Conservation (phyloP, 2,888 invertebrate species). For the Tenthredo notha region DNA sequence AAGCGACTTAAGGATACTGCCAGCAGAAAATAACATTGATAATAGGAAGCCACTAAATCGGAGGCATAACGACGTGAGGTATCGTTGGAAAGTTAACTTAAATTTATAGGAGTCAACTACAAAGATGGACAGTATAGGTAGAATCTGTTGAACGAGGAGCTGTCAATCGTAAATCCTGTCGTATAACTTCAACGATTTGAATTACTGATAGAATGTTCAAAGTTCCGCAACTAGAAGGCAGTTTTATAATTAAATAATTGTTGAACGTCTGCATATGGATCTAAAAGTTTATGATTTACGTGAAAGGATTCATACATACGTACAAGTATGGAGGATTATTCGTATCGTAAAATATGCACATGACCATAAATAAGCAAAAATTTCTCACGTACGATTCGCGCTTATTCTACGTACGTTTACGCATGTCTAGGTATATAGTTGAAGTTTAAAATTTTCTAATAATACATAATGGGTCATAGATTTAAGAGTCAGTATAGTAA, state of each 20-base stretch:
- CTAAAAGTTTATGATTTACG: slow-evolving; percentile 2
- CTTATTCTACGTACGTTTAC: not conserved
- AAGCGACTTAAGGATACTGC: not conserved
- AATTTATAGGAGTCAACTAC: slow-evolving; percentile 39
- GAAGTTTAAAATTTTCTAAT: slow-evolving; percentile 29
- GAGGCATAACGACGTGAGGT: slow-evolving; percentile 23
- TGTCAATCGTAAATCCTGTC: slow-evolving; percentile 45
- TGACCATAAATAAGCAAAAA: not conserved
- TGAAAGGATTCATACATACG: not conserved
- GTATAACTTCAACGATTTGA: slow-evolving; percentile 28
- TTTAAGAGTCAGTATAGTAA: slow-evolving; percentile 4
- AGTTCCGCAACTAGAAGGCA: not conserved
- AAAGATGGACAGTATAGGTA: slow-evolving; percentile 36
- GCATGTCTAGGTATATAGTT: not conserved
- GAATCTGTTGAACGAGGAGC: not conserved
- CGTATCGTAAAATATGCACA: not conserved
- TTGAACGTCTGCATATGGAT: not conserved
- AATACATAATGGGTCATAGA: not conserved
- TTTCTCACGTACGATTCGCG: not conserved
- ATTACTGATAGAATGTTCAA: slow-evolving; percentile 31
- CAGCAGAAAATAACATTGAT: slow-evolving; percentile 18
- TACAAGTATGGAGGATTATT: not conserved
- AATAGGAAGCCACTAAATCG: slow-evolving; percentile 24
- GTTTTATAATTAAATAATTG: slow-evolving; percentile 34
- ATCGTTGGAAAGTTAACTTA: slow-evolving; percentile 49